Conservation (phyloP, 2,113 vertebrate species). For the Synchiropus splendidus region DNA sequence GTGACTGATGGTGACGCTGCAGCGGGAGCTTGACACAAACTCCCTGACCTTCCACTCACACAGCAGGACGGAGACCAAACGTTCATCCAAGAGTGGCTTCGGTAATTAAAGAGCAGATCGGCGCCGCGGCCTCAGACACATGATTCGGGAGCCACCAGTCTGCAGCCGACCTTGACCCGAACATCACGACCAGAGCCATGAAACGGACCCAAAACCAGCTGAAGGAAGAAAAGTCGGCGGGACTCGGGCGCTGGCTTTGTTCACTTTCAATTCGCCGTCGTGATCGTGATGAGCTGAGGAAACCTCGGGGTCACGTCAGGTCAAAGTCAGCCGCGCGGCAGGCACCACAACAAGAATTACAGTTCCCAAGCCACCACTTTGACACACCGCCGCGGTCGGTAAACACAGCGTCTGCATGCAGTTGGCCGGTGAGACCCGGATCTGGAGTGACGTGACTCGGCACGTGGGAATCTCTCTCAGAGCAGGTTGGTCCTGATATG, state of each 20-base stretch:
- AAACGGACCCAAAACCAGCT: constrained; percentile 28
- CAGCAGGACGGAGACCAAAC: constrained; percentile 9
- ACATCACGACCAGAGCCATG: constrained; percentile 34
- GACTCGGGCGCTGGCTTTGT: no score
- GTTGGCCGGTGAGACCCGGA: not conserved
- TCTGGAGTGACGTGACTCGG: no score
- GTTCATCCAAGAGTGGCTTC: constrained; percentile 22
- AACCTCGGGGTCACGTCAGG: constrained; percentile 33
- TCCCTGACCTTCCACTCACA: constrained; percentile 22
- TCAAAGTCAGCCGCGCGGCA: constrained; percentile 26
- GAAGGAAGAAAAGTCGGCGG: no score
- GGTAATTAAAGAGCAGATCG: constrained; percentile 53
- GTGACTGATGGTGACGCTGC: no score
- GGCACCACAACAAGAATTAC: constrained; percentile 44
- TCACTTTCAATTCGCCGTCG: no score
- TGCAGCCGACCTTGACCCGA: constrained; percentile 41
- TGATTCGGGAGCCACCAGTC: constrained; percentile 25
- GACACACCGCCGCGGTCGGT: constrained; percentile 28
- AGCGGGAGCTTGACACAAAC: constrained; percentile 12
- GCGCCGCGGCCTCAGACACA: constrained; percentile 44
- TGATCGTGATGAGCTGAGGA: no score
- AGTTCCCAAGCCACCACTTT: constrained; percentile 28
- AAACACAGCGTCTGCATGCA: constrained; percentile 12
- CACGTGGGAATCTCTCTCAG: no score
- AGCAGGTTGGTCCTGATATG: no score